These are phyloP conservation scores for Cassiopea andromeda DNA, from an alignment of 30 jellyfish, hydroid and myxozoan species.

Conservation along the genomic window DNA sequence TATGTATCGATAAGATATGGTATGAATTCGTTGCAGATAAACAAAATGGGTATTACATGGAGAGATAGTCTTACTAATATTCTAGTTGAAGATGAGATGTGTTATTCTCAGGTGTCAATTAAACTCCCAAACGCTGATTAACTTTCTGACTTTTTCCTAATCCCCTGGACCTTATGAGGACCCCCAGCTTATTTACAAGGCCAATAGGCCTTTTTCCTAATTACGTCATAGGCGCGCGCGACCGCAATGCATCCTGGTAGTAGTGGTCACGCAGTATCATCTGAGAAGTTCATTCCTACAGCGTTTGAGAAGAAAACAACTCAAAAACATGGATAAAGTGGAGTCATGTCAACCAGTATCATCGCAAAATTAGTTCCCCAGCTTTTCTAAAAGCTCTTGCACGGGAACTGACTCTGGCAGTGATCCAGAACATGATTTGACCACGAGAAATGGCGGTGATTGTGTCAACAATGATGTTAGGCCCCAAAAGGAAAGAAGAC, in stretches of 20 bases:
- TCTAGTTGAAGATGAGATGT: no score
- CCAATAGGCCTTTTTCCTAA: constrained; percentile 13
- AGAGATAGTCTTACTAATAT: no score
- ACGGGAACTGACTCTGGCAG: background rate
- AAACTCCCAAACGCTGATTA: no score
- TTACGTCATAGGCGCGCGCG: constrained; percentile 11
- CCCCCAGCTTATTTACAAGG: background rate
- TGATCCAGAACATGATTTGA: background rate
- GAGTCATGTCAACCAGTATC: background rate
- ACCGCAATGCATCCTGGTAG: constrained; percentile 5
- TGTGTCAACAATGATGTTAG: background rate
- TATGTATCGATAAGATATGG: no score
- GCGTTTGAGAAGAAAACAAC: background rate
- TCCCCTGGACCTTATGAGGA: no score
- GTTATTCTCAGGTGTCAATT: no score
- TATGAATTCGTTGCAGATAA: no score
- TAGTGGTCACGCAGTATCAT: background rate
- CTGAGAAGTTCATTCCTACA: background rate
- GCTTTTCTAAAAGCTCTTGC: constrained; percentile 13
- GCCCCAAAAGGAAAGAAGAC: background rate
- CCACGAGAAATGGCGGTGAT: background rate
- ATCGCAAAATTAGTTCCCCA: background rate
- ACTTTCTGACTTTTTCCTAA: no score
- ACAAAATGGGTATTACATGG: no score
- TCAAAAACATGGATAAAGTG: background rate